Conservation (phyloP, 37 sponge, comb jelly and placozoan genomes). For the Ianthella basta region DNA sequence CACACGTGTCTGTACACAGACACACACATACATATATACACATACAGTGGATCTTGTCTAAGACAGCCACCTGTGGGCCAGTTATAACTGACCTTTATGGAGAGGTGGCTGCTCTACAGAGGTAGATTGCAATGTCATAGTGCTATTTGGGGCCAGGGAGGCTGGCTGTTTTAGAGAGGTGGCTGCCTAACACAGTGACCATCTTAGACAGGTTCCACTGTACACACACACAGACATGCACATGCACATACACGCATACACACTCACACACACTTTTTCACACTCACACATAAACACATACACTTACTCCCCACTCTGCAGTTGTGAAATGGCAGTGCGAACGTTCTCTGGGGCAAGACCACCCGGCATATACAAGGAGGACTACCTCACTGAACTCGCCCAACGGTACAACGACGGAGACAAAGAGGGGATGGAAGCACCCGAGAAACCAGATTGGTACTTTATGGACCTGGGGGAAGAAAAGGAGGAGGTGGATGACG, state of each 20-base stretch:
- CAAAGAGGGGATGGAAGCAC: conserved; percentile 37
- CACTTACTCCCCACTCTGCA: not conserved
- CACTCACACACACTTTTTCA: not conserved
- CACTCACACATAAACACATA: not conserved
- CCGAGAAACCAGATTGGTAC: conserved; percentile 67
- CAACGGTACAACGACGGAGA: conserved; percentile 43
- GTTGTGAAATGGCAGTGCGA: conserved; percentile 75
- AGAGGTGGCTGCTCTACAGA: no score
- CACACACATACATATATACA: conserved; percentile 3
- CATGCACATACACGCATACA: not conserved
- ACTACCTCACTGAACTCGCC: conserved; percentile 52
- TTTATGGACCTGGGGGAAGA: conserved; percentile 18
- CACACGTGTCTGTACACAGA: not conserved
- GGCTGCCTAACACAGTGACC: no score
- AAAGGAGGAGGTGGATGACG: conserved; percentile 8
- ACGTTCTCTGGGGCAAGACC: conserved; percentile 50
- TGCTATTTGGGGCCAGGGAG: no score
- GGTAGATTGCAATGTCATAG: no score
- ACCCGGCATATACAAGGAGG: conserved; percentile 62
- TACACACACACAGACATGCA: not conserved
- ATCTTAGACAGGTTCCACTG: conserved; percentile 57
- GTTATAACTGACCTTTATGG: no score
- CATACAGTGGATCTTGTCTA: no score
- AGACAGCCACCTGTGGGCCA: no score
- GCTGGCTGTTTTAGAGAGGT: no score